Conservation (phyloP, 2,797 vertebrate species). For the Chelonia mydas region DNA sequence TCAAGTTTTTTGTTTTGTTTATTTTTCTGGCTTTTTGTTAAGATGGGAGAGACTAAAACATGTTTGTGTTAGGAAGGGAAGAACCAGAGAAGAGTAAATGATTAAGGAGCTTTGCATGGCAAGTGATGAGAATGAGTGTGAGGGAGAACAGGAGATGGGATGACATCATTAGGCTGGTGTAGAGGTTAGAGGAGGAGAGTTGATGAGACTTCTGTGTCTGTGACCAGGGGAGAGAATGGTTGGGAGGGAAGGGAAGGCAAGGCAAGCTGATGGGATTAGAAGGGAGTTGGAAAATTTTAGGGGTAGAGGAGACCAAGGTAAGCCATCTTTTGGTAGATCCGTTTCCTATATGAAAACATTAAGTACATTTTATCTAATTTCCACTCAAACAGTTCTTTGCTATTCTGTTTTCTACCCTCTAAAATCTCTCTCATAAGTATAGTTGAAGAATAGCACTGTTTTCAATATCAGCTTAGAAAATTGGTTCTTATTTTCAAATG, state of each 20-base stretch:
- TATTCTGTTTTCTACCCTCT: not conserved
- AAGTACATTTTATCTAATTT: not conserved
- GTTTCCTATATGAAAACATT: not conserved
- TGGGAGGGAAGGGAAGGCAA: too few species aligned
- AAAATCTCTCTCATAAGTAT: not conserved
- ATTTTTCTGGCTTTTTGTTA: not conserved
- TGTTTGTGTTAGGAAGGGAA: not conserved
- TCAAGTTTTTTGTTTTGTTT: not conserved
- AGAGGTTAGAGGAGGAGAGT: too few species aligned
- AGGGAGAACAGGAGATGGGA: too few species aligned
- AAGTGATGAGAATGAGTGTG: too few species aligned
- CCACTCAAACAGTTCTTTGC: too few species aligned
- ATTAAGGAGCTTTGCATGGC: too few species aligned
- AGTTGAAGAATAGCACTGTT: not conserved
- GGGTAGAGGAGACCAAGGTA: not conserved
- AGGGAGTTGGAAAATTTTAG: not conserved
- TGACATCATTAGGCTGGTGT: too few species aligned
- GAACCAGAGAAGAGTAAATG: too few species aligned
- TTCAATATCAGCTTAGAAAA: not conserved
- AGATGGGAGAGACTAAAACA: not conserved
- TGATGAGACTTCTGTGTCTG: too few species aligned
- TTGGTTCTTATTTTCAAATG: constrained; percentile 26
- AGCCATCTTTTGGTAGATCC: not conserved
- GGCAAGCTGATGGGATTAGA: not conserved
- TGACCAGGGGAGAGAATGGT: too few species aligned